Percentiles rank a stretch among this genome's conserved stretches.
phyloP scores from a whole-genome alignment of 1,140 invertebrate species.

The Hyles euphorbiae region DNA sequence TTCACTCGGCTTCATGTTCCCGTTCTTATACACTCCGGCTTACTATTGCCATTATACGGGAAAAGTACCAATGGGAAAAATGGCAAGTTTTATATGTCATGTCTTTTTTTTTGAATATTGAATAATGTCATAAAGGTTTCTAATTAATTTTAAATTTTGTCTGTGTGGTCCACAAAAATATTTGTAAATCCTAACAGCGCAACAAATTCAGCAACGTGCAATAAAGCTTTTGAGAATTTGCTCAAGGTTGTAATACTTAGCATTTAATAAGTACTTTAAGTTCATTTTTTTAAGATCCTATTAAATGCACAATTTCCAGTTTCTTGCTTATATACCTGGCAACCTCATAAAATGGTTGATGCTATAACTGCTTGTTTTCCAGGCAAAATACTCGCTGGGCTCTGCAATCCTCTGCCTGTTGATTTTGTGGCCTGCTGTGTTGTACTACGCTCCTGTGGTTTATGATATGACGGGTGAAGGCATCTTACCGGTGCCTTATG shows the following conservation, averaged over 20 bases:
- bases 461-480: conserved; percentile 25
- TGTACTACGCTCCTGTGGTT: conserved; percentile 33
- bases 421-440: conserved; percentile 33
- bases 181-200: conserved; percentile 1
- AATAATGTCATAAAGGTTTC: background rate
- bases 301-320: no score
- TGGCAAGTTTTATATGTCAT: conserved; percentile 34
- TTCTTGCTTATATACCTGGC: no score
- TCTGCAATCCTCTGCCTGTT: conserved; percentile 33
- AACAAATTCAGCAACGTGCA: background rate
- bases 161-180: background rate
- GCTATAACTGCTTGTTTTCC: conserved; percentile 16
- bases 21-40: conserved; percentile 48
- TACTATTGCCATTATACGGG: conserved; percentile 46
- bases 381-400: conserved; percentile 35
- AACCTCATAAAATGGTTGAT: background rate
- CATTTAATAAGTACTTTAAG: no score
- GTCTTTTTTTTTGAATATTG: conserved; percentile 2
- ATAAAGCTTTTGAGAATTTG: no score
- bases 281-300: no score
- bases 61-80: conserved; percentile 44
- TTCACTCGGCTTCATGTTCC: conserved; percentile 41
- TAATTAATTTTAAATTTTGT: background rate
- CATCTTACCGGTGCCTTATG: conserved; percentile 11
- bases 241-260: no score